Base-by-base conservation (phyloP, 2,113 vertebrate species). In the Actenoides lindsayi region DNA sequence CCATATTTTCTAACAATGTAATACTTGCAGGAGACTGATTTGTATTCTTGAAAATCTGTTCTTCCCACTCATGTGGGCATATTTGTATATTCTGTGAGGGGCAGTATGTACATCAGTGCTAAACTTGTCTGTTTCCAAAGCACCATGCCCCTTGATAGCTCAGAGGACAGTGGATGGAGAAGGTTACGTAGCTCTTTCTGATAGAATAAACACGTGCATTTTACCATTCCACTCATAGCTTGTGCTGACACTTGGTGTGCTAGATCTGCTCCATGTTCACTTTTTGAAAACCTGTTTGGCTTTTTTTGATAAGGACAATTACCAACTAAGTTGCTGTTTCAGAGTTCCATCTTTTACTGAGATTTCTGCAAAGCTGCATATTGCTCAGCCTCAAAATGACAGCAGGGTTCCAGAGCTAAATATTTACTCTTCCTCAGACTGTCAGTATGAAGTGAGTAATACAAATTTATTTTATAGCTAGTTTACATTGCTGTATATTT, bases 351-450 rank as follows among this genome's bases (percentile, higher is more conserved):
- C 99, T 73, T 97, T 96, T 18, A 98, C 98, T 15, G 99, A 99
- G 96, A 98, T 99, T 87, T 98, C 98, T 97, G 98, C 98, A 94
- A 99, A 99, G 94, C 98, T 99, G 41, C 99, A 99, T 75, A 95
- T 98, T 41, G 98, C 98, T 95, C 98, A 97, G 62, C 98, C 98
- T 67, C 98, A 98, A 90, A 98, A 98, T 77, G 92, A 98, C 50
- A 99, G 97, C 90, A 94, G 94, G 51, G 97, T 97, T 92, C 98
- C 97, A 79, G 98, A 97, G 59, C 91, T 99, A 76, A 98, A 98
- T 92, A 99, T 99, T 97, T 98, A 99, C 96, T 99, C 99, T 78
- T 98, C 99, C 44, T 98, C 99, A 91, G 98, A 99, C 97, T 99
- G 99, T 97, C 98, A 98, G n/a, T 99, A 99, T 93, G 99, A 99